These are phyloP conservation scores for Callocephalon fimbriatum DNA, from an alignment of 2,113 vertebrate genomes.

Conservation along the genomic window DNA sequence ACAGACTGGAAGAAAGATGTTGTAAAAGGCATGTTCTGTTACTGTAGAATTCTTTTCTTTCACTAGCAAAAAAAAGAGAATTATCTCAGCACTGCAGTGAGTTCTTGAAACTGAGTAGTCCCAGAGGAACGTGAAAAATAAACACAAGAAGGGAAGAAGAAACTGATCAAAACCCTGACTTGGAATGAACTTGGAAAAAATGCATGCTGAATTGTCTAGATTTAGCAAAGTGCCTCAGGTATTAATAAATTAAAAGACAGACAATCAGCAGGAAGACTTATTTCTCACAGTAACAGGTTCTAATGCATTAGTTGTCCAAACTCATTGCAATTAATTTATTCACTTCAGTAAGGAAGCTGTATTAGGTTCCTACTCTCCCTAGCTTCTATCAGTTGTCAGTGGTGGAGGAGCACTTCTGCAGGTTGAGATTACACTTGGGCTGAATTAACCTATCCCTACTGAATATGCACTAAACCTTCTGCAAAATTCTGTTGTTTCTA, in stretches of 20 bases:
- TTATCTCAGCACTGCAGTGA: neutral
- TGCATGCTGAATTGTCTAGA: neutral
- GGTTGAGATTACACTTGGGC: neutral
- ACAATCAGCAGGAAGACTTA: neutral
- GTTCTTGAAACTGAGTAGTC: neutral
- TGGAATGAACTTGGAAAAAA: neutral
- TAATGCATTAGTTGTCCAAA: neutral
- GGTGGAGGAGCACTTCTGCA: neutral
- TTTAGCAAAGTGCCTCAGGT: neutral
- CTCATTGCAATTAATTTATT: neutral
- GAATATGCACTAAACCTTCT: neutral
- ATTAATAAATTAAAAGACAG: neutral
- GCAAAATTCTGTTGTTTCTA: neutral
- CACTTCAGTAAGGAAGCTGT: neutral
- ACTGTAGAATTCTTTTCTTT: neutral
- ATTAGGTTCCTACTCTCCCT: neutral
- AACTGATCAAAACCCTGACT: neutral
- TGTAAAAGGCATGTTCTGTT: neutral
- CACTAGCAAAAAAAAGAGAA: neutral
- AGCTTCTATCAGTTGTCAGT: neutral
- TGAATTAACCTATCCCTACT: neutral
- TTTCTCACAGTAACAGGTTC: neutral
- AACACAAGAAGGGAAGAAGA: neutral
- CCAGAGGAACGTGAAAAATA: neutral
- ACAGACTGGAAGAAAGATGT: neutral